A percentile compares a stretch with the other conserved stretches of the same genome.
Conservation (phyloP, 2,888 invertebrate genomes). For the Sisyra terminalis region DNA sequence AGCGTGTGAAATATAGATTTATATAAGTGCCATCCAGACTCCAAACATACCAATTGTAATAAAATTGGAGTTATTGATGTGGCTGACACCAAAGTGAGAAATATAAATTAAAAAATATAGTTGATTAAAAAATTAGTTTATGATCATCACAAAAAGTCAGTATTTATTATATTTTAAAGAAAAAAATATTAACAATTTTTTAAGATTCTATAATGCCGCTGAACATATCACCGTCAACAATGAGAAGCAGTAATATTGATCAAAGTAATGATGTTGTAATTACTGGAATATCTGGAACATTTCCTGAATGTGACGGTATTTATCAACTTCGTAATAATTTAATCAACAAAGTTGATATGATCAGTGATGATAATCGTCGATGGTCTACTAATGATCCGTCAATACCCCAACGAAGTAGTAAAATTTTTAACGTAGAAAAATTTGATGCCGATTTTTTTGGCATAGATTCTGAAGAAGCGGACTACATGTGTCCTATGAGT, state of each 20-base stretch:
- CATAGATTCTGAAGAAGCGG: conserved; percentile 50
- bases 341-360: conserved; percentile 67
- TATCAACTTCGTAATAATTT: conserved; percentile 51
- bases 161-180: conserved; percentile 22
- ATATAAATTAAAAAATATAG: too few relatives aligned
- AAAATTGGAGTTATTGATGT: too few relatives aligned
- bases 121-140: too few relatives aligned
- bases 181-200: conserved; percentile 46
- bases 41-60: too few relatives aligned
- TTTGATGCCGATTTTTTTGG: conserved; percentile 42
- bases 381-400: conserved; percentile 51
- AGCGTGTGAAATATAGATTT: too few relatives aligned
- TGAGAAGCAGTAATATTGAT: too few relatives aligned
- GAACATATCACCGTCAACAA: too few relatives aligned
- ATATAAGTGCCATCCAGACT: too few relatives aligned
- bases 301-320: conserved; percentile 63
- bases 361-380: conserved; percentile 67
- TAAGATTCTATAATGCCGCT: conserved; percentile 48
- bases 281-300: conserved; percentile 50
- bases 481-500: conserved; percentile 36
- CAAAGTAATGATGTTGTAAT: conserved; percentile 51
- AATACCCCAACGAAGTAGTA: conserved; percentile 45
- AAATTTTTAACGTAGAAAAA: conserved; percentile 32
- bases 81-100: too few relatives aligned
- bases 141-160: too few relatives aligned